These are phyloP conservation scores for Tauraco erythrolophus DNA, from an alignment of 2,113 vertebrate species.

Conservation along the genomic window DNA sequence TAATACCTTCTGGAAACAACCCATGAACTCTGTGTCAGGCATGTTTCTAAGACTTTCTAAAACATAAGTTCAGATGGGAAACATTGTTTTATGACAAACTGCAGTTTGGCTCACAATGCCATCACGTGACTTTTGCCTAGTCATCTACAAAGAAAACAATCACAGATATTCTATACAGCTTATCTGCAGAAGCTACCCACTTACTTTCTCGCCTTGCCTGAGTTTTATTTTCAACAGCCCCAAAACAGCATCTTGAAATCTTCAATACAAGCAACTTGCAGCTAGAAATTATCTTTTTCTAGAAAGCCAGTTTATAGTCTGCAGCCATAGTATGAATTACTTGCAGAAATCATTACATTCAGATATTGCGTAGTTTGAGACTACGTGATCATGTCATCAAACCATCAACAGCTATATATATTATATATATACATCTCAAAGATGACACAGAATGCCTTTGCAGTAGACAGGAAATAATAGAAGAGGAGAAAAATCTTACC, in stretches of 20 bases:
- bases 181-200: background rate
- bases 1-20: background rate
- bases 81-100: background rate
- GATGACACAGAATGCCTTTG: conserved; percentile 18
- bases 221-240: background rate
- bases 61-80: background rate
- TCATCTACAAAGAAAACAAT: background rate
- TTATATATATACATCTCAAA: background rate
- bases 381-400: background rate
- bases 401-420: background rate
- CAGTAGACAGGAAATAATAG: conserved; percentile 15
- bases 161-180: background rate
- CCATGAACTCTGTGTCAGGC: background rate
- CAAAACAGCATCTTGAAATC: background rate
- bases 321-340: background rate
- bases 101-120: background rate
- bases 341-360: background rate
- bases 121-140: background rate
- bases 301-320: background rate
- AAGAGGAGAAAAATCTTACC: conserved; percentile 68
- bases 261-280: background rate
- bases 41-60: background rate
- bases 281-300: background rate
- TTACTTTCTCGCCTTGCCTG: background rate
- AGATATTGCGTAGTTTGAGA: background rate